Base-by-base conservation (phyloP, 1,140 invertebrate genomes). In the Drosophila mayri region DNA sequence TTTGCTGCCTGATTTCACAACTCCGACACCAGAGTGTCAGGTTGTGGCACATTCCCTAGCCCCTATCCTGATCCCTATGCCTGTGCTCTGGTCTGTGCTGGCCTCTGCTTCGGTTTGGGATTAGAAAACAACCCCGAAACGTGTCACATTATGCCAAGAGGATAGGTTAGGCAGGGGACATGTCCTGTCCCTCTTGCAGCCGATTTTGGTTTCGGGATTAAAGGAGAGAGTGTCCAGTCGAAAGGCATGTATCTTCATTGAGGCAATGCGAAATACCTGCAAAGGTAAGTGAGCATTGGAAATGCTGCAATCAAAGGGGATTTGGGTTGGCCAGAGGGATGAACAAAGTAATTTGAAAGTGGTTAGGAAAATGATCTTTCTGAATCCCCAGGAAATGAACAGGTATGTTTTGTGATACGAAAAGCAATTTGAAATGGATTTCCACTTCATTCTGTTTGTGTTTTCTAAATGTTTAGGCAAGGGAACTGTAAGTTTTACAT, bases 1-100 rank as follows among this genome's bases (percentile, higher is more conserved):
- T 90, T 87, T 87, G 85, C 84, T 80, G 85, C 84, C 66, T 88
- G 85, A 87, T 88, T 87, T 87, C 84, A 80, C 84, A 83, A 62
- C 61, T 74, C 38, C 49, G 52, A 68, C 58, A 74, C 74, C 49
- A 76, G 71, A 81, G 67, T 76, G 58, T 55, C 66, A 81, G 59
- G 62, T 76, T 76, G 73, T 76, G 72, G 70, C 63, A 79, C 57
- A 76, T 32, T 76, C 64, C 58, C 46, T 46, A 41, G 57, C 52
- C 74, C 46, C 8, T 35, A 20, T 0, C 35, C 9, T 16, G 3
- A 16, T 38, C 8, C 30, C 32, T 11, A 37, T 10, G 8, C 22
- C 35, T 14, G 11, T 30, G 16, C 8, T 47, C 47, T 25, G 37
- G 18, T 71, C n/a, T 52, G 41, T 50, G 62, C 40, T 64, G 47